Conservation (phyloP, 1,140 invertebrate genomes). For the Drosophila setifemur region DNA sequence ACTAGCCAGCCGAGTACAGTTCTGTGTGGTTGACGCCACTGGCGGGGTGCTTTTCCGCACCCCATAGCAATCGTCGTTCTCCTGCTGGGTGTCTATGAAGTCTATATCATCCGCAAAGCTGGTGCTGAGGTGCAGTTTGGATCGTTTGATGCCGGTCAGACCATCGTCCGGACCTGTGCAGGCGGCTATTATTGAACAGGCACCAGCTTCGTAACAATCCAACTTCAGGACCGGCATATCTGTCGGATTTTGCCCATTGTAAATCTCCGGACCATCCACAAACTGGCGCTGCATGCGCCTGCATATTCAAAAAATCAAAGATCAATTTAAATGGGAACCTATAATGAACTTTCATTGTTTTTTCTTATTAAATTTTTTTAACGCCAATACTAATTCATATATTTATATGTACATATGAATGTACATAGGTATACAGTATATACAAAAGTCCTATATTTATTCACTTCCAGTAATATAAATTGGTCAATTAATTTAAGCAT, state of each 20-base stretch:
- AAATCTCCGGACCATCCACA: conserved; percentile 84
- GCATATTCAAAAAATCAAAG: too few relatives aligned
- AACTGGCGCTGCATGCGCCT: conserved; percentile 76
- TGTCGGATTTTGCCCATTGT: conserved; percentile 86
- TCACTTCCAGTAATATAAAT: too few relatives aligned
- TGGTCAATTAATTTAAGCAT: background rate
- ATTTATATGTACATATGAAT: too few relatives aligned
- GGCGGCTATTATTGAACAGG: conserved; percentile 85
- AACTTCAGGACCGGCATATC: conserved; percentile 86
- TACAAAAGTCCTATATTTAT: too few relatives aligned
- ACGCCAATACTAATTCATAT: too few relatives aligned
- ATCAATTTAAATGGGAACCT: background rate
- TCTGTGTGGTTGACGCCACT: conserved; percentile 4
- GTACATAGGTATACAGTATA: too few relatives aligned
- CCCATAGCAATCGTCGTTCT: conserved; percentile 83
- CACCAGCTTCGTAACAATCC: conserved; percentile 83
- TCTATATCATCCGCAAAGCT: conserved; percentile 87
- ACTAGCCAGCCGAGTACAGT: conserved; percentile 51
- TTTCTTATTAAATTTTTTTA: background rate
- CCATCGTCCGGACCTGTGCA: conserved; percentile 91
- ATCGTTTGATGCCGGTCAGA: conserved; percentile 88
- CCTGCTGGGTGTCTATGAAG: conserved; percentile 88
- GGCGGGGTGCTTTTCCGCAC: conserved; percentile 77
- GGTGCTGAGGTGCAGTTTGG: conserved; percentile 86
- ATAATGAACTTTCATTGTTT: background rate